Base-by-base conservation (phyloP, 2,888 invertebrate genomes). In the Limnephilus auricula region DNA sequence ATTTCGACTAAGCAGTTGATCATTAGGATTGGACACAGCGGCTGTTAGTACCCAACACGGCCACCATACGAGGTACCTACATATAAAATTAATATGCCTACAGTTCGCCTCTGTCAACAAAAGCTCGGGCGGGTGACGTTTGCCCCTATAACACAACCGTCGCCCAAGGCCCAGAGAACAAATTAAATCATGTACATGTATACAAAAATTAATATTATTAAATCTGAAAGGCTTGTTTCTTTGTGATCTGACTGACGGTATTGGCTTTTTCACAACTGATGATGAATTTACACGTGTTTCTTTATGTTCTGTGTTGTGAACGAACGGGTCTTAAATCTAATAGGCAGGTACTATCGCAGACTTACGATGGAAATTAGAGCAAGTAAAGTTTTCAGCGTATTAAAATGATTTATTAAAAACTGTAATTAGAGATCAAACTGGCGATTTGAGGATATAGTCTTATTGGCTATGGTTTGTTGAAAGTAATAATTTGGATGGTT, bases 101-200 rank as follows among this genome's bases (percentile, higher is more conserved):
- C 50, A 65, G 65, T 65, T 25, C 65, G 65, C 65, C 65, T 2
- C 65, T 65, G 65, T 9, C 25, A 2, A n/a, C 9, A 25, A 65
- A 2, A n/a, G 50, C 25, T 25, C 10, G 65, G 25, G 65, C 65
- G 65, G 65, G 65, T 25, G 65, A 65, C n/a, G 25, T 65, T 65
- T 65, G 65, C 65, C 65, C 65, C 65, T 25, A n/a, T n/a, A 65
- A 65, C 85, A 15, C 82, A n/a, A 40, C 85, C 85, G 85, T 65
- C 85, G 85, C 85, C 85, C 85, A 30, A 85, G 85, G 85, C 85
- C 15, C 40, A 12, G n/a, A 85, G 30, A 32, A 85, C 40, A 85
- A 85, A 85, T 85, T 85, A 85, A 85, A 85, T 85, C 85, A 85
- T 85, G 85, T 85, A 40, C 2, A 34, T 82, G 32, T 18, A 82